Base-by-base conservation (phyloP, 2,797 vertebrate genomes). In the Notoglanidium macrostoma region DNA sequence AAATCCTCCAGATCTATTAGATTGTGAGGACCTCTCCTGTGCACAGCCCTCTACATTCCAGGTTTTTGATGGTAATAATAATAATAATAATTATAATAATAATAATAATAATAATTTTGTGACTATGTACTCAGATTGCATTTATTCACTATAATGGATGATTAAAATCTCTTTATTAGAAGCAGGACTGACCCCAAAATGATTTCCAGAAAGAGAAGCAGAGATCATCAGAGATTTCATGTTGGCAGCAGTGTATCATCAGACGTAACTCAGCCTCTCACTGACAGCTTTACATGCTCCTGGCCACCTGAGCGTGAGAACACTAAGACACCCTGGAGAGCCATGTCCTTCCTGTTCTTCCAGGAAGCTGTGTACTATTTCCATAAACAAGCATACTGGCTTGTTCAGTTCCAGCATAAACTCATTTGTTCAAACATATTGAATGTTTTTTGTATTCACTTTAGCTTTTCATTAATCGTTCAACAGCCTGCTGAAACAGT, bases 231-330 rank as follows among this genome's bases (percentile, higher is more conserved):
- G 8, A 78, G 55, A 61, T 77, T 84, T 54, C 63, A 83, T 73
- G 72, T 65, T 54, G 77, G 65, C 59, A 87, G 0, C 12, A 40
- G 14, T 49, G 17, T 78, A 78, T 78, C 93, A 91, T 92, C 88
- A 92, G 90, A 90, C 91, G 89, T 82, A 72, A 74, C 85, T 63
- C 57, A 68, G 35, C 14, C 81, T 83, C 87, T 68, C 83, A 26
- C 51, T 88, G 83, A 92, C 92, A 92, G 92, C 90, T 93, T 94
- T 92, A 92, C 89, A 65, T 90, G 91, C 89, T 92, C 91, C 91
- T 89, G 88, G 93, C 57, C 54, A 72, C 44, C 90, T 90, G 88
- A 86, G 86, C 85, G 19, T 26, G 46, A 85, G 55, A 81, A 73
- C 40, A 51, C 87, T 85, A 86, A 77, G 87, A 73, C 92, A 89